Conservation (phyloP, 2,797 vertebrate genomes). For the Ptychobarbus kaznakovi region DNA sequence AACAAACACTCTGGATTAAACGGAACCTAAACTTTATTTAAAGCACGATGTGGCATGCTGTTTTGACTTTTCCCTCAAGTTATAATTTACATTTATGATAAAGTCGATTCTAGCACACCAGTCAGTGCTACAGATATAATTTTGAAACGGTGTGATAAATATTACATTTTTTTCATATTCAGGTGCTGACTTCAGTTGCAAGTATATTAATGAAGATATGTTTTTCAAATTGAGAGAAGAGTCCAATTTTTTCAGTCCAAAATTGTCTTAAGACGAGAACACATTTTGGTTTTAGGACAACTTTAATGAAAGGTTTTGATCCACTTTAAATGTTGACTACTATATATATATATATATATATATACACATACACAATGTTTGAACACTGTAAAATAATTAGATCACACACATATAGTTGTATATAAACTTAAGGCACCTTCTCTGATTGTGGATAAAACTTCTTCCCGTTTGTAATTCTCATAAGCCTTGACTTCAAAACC, state of each 20-base stretch:
- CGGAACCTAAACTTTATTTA: neutral
- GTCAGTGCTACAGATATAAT: neutral
- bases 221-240: neutral
- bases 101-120: neutral
- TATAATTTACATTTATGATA: neutral
- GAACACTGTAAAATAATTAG: too few species aligned
- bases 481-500: constrained; percentile 88
- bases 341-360: neutral
- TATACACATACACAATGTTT: neutral
- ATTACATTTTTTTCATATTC: neutral
- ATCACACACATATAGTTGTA: neutral
- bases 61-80: neutral
- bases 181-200: neutral
- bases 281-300: too few species aligned
- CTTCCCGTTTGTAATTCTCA: constrained; percentile 77
- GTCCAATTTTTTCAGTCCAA: too few species aligned
- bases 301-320: too few species aligned
- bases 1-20: constrained; percentile 1
- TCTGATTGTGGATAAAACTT: constrained; percentile 75
- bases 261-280: too few species aligned
- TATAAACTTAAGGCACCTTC: constrained; percentile 76
- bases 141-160: neutral
- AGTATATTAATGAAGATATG: neutral
- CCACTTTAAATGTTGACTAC: too few species aligned
- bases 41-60: neutral